Evolutionary conservation across 2,888 invertebrate genomes (phyloP).

Genomic region (Leptothorax acervorum): DNA sequence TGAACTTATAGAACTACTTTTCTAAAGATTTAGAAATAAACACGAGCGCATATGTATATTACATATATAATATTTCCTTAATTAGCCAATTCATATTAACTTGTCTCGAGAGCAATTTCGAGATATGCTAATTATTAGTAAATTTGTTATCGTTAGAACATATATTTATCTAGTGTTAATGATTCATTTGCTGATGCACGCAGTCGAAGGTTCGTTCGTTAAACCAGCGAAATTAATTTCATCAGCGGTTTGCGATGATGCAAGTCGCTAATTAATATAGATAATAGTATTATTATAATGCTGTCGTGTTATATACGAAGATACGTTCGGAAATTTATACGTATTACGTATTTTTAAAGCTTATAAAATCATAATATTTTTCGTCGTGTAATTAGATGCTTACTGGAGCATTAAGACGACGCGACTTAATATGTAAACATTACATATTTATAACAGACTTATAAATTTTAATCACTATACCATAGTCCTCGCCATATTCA

Average conservation of each 20-base stretch:
- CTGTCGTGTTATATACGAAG: no score
- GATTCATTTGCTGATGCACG: slow-evolving; percentile 1
- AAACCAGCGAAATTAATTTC: background rate
- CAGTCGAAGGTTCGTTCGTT: background rate
- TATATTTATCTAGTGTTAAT: background rate
- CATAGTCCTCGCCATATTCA: background rate
- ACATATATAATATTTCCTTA: background rate
- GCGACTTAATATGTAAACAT: background rate
- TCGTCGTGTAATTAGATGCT: background rate
- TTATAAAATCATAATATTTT: background rate
- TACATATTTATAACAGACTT: background rate
- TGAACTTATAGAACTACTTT: no score
- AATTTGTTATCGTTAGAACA: slow-evolving; percentile 8
- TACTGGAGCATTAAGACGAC: background rate
- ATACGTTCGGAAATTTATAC: background rate
- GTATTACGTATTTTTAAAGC: background rate
- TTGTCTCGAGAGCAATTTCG: background rate
- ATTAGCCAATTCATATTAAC: background rate
- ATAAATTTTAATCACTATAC: background rate
- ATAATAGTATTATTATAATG: background rate
- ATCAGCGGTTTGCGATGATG: background rate
- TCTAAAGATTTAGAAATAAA: no score
- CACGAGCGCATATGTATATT: background rate
- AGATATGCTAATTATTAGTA: background rate
- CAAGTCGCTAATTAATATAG: background rate